Evolutionary conservation across 2,113 vertebrate species (phyloP).

Genomic region (Lophotis ruficrista): DNA sequence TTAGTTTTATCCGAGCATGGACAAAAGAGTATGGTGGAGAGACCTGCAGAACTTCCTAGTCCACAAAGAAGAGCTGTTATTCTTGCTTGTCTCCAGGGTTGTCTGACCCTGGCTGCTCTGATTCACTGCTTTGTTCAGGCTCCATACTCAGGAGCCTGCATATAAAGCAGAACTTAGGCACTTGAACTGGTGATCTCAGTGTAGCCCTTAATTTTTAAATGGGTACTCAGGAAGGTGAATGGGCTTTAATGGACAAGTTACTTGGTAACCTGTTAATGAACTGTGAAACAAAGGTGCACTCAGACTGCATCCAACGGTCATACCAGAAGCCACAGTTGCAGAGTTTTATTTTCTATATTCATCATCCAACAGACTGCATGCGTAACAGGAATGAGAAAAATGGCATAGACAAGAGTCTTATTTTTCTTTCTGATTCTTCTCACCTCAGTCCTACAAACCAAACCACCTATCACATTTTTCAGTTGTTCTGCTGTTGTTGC

Average conservation of each 20-base stretch:
- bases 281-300: not conserved
- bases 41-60: not conserved
- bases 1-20: not conserved
- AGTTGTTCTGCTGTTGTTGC: constrained; percentile 21
- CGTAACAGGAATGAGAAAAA: not conserved
- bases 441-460: constrained; percentile 15
- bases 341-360: not conserved
- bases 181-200: not conserved
- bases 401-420: not conserved
- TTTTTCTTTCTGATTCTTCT: constrained; percentile 11
- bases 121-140: not conserved
- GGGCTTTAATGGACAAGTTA: not conserved
- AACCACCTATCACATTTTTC: constrained; percentile 23
- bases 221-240: not conserved
- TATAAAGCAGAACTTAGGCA: not conserved
- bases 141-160: not conserved
- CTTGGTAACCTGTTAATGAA: not conserved
- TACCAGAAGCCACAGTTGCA: not conserved
- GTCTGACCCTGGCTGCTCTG: not conserved
- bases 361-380: not conserved
- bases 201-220: constrained; percentile 8
- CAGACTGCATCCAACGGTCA: not conserved
- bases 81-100: not conserved
- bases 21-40: not conserved
- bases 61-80: not conserved